phyloP scores from a whole-genome alignment of 1,140 invertebrate genomes.

The Euborellia annulipes region DNA sequence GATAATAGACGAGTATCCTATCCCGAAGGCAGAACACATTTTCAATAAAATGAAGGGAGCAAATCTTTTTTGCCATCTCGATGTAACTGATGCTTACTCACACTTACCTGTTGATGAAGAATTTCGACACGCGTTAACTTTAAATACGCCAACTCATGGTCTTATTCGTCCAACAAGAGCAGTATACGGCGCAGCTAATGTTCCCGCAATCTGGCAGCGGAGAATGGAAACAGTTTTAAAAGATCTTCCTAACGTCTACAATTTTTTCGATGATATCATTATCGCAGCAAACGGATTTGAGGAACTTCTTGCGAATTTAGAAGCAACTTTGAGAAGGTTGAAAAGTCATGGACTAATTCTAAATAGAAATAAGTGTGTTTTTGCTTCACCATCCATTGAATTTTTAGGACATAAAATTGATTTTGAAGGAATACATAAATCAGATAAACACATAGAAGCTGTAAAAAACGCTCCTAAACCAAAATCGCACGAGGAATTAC shows the following conservation, averaged over 20 bases:
- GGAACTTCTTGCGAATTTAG: too few relatives aligned
- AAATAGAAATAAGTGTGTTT: constrained; percentile 22
- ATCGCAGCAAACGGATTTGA: too few relatives aligned
- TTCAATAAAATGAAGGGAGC: constrained; percentile 16
- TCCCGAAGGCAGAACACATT: too few relatives aligned
- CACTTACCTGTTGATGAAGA: constrained; percentile 14
- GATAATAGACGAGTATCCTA: too few relatives aligned
- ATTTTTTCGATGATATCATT: too few relatives aligned
- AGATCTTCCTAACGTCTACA: too few relatives aligned
- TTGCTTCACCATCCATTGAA: constrained; percentile 18
- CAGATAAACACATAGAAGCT: constrained; percentile 21
- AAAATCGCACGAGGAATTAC: constrained; percentile 20
- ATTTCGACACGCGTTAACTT: constrained; percentile 11
- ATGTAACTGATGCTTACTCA: constrained; percentile 15
- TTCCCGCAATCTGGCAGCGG: constrained; percentile 11
- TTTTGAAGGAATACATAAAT: constrained; percentile 18
- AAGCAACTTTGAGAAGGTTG: too few relatives aligned
- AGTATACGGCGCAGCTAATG: constrained; percentile 13
- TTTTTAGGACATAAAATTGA: constrained; percentile 23
- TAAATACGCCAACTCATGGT: constrained; percentile 17
- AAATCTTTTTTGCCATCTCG: constrained; percentile 12
- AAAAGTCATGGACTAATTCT: constrained; percentile 17
- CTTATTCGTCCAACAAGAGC: constrained; percentile 14
- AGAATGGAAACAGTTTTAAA: too few relatives aligned
- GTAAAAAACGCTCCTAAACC: constrained; percentile 24